Evolutionary conservation across 2,888 invertebrate genomes (phyloP), one percentile per base, ranked within the genome.

Genomic region (Macrophya annulata): DNA sequence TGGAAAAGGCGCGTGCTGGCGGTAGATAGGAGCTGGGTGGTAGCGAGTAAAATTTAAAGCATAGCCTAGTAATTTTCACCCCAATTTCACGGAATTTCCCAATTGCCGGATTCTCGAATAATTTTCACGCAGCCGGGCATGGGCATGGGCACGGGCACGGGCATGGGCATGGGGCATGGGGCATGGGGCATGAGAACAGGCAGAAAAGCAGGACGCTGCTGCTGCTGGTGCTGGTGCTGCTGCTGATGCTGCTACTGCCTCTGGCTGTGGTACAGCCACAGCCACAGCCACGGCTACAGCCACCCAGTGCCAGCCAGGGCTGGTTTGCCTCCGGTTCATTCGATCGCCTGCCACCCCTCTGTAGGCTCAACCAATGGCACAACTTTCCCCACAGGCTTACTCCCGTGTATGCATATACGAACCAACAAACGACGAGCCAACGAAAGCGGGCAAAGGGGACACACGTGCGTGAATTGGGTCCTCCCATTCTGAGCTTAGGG

Each of bases 41-140:
- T 51, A 62, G 85, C 37, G 85, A 86, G 84, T 51, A 87, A 88
- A 88, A 88, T 88, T 87, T 87, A 87, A 88, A 77, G 85, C 84
- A 77, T 85, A 86, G 87, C 87, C 87, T 85, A 86, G 87, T 88
- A 87, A 89, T 88, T 89, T 89, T 88, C 89, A 88, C 88, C 87
- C 88, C 87, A 88, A 89, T 89, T 89, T 88, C 87, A 86, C 87
- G 86, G 87, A 87, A 89, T 87, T 89, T 89, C 86, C 86, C 87
- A 88, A 87, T 87, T 87, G 87, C 88, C 87, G 83, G 87, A 84
- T 87, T 85, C 72, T 74, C 85, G 85, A 85, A 88, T 88, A 88
- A 88, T 88, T 88, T 87, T 77, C 85, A 62, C 81, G 40, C 82
- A 82, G 85, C 77, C 85, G 79, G 65, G 55, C 76, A 81, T 40